phyloP scores from a whole-genome alignment of 2,797 vertebrate species.

The Chelonia mydas region DNA sequence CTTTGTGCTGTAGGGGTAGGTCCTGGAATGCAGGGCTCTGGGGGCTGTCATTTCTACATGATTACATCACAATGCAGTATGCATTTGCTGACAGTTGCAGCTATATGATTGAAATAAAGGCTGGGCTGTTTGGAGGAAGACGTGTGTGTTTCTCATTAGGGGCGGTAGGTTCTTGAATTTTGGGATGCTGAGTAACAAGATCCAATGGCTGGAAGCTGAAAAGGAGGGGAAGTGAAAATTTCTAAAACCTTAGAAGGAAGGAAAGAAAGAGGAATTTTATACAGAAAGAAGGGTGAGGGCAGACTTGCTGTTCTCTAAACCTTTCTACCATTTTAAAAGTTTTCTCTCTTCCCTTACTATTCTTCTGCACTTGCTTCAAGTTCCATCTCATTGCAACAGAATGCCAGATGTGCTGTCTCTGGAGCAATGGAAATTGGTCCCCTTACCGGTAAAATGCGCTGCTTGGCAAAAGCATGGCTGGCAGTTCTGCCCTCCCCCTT shows the following conservation, averaged over 20 bases:
- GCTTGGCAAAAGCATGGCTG: too few relatives aligned
- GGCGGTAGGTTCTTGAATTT: neutral
- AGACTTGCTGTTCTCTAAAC: neutral
- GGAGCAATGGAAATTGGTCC: neutral
- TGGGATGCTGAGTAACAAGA: neutral
- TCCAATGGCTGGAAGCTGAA: neutral
- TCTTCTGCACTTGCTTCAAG: neutral
- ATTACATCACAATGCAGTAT: neutral
- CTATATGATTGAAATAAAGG: neutral
- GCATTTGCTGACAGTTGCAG: neutral
- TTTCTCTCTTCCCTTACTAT: neutral
- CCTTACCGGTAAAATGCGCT: neutral
- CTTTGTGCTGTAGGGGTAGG: neutral
- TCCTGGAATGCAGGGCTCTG: neutral
- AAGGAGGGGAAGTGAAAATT: neutral
- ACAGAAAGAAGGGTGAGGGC: too few relatives aligned
- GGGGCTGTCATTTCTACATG: neutral
- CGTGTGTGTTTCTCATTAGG: neutral
- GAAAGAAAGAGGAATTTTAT: neutral
- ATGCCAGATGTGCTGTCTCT: neutral
- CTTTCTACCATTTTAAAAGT: neutral
- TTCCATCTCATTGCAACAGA: neutral
- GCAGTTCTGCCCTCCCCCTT: too few relatives aligned
- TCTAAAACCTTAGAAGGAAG: neutral
- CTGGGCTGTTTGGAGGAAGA: neutral